phyloP scores from a whole-genome alignment of 2,888 invertebrate species.

The Cephus pulcher region DNA sequence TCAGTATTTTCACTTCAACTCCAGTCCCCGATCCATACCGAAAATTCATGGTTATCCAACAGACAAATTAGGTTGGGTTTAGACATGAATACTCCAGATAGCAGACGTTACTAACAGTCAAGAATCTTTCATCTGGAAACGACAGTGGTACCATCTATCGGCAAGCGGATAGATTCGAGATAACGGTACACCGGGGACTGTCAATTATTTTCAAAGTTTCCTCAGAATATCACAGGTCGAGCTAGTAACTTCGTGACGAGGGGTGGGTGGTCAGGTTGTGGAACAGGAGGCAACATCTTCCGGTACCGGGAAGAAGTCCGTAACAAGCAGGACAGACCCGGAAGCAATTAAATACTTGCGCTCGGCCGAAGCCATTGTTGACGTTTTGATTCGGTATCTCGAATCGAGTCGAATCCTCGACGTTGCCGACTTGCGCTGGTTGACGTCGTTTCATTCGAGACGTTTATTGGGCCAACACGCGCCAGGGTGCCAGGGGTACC shows the following conservation, averaged over 20 bases:
- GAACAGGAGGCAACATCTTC: conserved; percentile 43
- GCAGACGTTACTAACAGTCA: neutral
- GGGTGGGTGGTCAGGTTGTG: neutral
- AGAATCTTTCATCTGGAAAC: neutral
- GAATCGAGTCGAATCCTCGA: conserved; percentile 24
- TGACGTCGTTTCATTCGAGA: conserved; percentile 37
- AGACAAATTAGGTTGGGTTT: neutral
- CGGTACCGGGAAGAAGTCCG: conserved; percentile 53
- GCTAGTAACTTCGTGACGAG: neutral
- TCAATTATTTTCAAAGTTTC: conserved; percentile 7
- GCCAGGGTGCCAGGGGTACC: neutral
- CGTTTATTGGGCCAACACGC: conserved; percentile 48
- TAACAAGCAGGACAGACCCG: conserved; percentile 54
- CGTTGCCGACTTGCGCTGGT: conserved; percentile 26
- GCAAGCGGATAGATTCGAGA: neutral
- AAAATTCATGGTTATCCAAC: neutral
- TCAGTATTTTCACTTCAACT: neutral
- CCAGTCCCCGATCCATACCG: neutral
- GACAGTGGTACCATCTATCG: neutral
- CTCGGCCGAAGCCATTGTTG: conserved; percentile 35
- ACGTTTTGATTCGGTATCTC: conserved; percentile 25
- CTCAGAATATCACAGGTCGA: neutral
- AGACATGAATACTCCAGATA: neutral
- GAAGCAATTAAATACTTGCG: conserved; percentile 51
- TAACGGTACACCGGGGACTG: neutral